Conservation (phyloP, 1,140 invertebrate species). For the Apis cerana region DNA sequence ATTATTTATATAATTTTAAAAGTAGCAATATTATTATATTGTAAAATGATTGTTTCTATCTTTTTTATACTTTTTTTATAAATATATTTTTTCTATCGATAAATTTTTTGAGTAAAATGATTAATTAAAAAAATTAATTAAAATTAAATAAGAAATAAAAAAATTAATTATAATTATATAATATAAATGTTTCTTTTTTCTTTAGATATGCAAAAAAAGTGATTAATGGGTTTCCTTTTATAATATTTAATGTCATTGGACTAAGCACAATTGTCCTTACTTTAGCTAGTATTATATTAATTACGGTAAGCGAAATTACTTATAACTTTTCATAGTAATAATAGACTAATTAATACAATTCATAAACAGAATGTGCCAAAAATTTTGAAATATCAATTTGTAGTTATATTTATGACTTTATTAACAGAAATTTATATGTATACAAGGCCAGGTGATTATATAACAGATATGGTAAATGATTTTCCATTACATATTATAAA, state of each 20-base stretch:
- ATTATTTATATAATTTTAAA: too few relatives aligned
- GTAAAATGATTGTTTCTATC: too few relatives aligned
- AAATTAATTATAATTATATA: too few relatives aligned
- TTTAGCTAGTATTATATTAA: not conserved
- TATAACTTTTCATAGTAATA: not conserved
- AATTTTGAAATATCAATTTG: not conserved
- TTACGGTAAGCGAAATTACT: not conserved
- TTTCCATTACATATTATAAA: not conserved
- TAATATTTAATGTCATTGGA: not conserved
- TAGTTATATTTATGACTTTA: not conserved
- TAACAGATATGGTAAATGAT: not conserved
- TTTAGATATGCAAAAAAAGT: not conserved
- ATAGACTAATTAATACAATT: not conserved
- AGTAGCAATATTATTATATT: too few relatives aligned
- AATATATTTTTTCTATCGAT: too few relatives aligned
- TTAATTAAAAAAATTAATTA: too few relatives aligned
- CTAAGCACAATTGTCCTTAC: not conserved
- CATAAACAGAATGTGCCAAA: not conserved
- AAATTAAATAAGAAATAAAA: too few relatives aligned
- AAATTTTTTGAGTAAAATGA: too few relatives aligned
- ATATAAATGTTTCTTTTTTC: too few relatives aligned
- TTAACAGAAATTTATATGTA: not conserved
- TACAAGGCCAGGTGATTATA: not conserved
- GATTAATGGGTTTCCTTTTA: not conserved
- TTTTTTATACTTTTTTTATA: too few relatives aligned